Evolutionary conservation across 2,888 invertebrate genomes (phyloP).

Genomic region (Heterodera filipjevi): DNA sequence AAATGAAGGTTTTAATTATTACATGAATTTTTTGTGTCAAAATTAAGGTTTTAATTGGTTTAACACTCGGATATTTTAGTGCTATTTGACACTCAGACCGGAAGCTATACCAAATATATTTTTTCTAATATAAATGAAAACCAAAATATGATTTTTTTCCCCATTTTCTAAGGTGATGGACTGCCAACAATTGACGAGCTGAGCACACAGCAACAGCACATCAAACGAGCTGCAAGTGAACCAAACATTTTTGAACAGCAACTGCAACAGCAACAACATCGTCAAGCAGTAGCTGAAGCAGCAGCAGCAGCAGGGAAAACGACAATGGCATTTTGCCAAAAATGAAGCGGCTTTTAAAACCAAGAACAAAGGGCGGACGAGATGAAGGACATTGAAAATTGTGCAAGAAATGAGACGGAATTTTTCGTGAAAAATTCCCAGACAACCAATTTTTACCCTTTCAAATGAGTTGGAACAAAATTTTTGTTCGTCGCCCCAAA

Average conservation of each 20-base stretch:
- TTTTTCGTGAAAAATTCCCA: no score
- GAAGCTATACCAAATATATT: neutral
- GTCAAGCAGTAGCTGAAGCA: neutral
- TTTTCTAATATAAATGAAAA: neutral
- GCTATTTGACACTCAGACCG: no score
- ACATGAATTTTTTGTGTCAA: no score
- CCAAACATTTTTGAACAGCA: neutral
- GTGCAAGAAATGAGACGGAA: neutral
- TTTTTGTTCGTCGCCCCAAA: no score
- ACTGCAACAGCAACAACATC: neutral
- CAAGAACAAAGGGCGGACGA: neutral
- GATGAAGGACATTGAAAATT: neutral
- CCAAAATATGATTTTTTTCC: neutral
- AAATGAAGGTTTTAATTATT: no score
- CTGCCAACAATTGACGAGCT: conserved; percentile 5
- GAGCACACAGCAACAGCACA: neutral
- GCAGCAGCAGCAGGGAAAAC: no score
- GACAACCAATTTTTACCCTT: no score
- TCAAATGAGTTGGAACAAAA: no score
- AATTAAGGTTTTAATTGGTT: no score
- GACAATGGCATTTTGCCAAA: neutral
- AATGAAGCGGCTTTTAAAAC: neutral
- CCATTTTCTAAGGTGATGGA: neutral
- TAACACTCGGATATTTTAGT: neutral
- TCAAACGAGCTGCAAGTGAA: conserved; percentile 1